A percentile compares a stretch with the other conserved stretches of the same genome.
These are phyloP conservation scores for Setipinna tenuifilis DNA, from an alignment of 2,797 vertebrate genomes.

Conservation along the genomic window DNA sequence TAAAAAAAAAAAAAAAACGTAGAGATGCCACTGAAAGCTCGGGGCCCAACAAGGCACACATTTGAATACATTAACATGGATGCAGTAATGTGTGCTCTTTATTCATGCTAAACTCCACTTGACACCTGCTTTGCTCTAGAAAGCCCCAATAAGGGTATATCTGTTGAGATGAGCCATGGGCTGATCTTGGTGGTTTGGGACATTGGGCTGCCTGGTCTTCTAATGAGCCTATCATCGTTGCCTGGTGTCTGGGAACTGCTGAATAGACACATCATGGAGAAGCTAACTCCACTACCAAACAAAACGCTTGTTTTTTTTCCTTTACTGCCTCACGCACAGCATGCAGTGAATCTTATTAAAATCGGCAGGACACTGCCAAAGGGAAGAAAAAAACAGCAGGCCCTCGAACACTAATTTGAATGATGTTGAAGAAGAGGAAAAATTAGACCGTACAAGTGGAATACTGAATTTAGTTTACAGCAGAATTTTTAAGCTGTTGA, in stretches of 20 bases:
- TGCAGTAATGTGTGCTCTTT: constrained; percentile 11
- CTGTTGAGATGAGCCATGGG: background rate
- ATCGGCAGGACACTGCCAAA: background rate
- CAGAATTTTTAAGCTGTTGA: background rate
- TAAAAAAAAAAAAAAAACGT: background rate
- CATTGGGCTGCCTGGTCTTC: constrained; percentile 12
- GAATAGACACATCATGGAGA: constrained; percentile 22
- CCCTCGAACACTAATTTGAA: background rate
- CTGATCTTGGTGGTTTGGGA: background rate
- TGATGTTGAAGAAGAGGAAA: background rate
- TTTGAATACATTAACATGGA: constrained; percentile 24
- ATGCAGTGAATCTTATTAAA: constrained; percentile 24
- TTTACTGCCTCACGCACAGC: constrained; percentile 9
- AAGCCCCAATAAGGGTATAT: background rate
- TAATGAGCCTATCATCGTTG: constrained; percentile 15
- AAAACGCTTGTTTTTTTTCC: background rate
- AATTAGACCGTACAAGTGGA: background rate
- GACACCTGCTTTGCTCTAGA: constrained; percentile 31
- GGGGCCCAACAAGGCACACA: background rate
- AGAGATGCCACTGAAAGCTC: constrained; percentile 6
- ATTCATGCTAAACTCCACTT: constrained; percentile 34
- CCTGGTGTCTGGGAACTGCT: background rate
- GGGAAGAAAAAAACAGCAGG: background rate
- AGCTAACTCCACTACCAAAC: background rate
- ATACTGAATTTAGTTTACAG: background rate